Evolutionary conservation across 2,888 invertebrate species (phyloP).

Genomic region (Agrotis exclamationis): DNA sequence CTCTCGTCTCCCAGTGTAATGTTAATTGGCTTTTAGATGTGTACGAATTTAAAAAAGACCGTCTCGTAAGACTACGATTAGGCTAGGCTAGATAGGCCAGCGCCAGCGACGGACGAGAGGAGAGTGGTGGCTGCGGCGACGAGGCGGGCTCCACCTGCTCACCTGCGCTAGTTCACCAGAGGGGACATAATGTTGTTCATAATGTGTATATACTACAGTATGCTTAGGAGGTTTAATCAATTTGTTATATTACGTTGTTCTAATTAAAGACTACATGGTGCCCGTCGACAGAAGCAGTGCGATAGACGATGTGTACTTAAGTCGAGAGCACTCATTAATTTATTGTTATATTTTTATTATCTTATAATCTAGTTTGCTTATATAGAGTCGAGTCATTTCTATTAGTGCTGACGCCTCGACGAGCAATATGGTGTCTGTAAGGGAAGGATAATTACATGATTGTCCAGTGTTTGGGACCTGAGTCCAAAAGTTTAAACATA

Average conservation of each 20-base stretch:
- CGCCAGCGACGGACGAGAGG: constrained; percentile 65
- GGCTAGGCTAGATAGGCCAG: constrained; percentile 63
- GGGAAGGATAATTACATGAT: constrained; percentile 88
- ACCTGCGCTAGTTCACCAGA: constrained; percentile 83
- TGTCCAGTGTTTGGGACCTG: constrained; percentile 90
- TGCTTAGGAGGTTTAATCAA: constrained; percentile 90
- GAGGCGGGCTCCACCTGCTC: constrained; percentile 71
- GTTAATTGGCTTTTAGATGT: constrained; percentile 79
- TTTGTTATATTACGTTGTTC: constrained; percentile 90
- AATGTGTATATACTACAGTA: constrained; percentile 91
- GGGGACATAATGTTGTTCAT: constrained; percentile 88
- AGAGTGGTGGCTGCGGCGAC: constrained; percentile 67
- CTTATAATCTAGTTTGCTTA: constrained; percentile 90
- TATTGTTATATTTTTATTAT: constrained; percentile 90
- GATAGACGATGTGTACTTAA: constrained; percentile 91
- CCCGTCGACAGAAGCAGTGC: constrained; percentile 90
- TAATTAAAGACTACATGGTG: constrained; percentile 91
- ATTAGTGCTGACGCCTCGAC: constrained; percentile 91
- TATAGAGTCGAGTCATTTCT: constrained; percentile 90
- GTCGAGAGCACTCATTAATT: constrained; percentile 90
- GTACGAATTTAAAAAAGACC: constrained; percentile 69
- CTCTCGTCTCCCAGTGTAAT: constrained; percentile 84
- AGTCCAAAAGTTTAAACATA: constrained; percentile 91
- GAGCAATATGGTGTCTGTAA: constrained; percentile 91
- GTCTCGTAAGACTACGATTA: constrained; percentile 66